phyloP scores from a whole-genome alignment of 2,797 vertebrate genomes.

The Sorex maritimensis region DNA sequence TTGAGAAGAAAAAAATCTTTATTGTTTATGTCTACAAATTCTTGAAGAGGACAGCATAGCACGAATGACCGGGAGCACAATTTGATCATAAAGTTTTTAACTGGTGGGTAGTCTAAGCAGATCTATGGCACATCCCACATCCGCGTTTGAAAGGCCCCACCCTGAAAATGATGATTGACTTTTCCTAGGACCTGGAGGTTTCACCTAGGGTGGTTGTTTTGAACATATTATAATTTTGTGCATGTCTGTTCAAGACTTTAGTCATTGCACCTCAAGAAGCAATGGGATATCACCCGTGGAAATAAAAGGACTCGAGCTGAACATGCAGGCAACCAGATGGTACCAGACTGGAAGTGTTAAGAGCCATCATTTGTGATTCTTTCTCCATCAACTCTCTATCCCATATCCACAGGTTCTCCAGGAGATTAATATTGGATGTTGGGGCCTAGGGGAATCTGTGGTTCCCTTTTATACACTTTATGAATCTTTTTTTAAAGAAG shows the following conservation, averaged over 20 bases:
- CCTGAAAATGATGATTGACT: constrained; percentile 15
- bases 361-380: neutral
- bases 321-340: neutral
- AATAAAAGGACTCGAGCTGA: neutral
- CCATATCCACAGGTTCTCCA: neutral
- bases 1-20: constrained; percentile 20
- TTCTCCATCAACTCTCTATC: neutral
- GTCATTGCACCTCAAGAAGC: neutral
- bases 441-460: neutral
- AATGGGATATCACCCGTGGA: neutral
- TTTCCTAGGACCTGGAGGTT: neutral
- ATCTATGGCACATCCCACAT: neutral
- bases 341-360: rapidly evolving
- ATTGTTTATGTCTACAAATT: constrained; percentile 54
- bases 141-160: neutral
- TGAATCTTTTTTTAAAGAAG: neutral
- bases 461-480: constrained; percentile 24
- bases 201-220: neutral
- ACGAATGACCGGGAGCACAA: neutral
- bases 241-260: constrained; percentile 4
- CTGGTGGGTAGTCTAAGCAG: neutral
- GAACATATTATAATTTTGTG: neutral
- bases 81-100: neutral
- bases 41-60: neutral
- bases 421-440: neutral